Percentiles rank a stretch among this genome's conserved stretches.
phyloP scores from a whole-genome alignment of 2,797 vertebrate species.

The Nannoperca australis region DNA sequence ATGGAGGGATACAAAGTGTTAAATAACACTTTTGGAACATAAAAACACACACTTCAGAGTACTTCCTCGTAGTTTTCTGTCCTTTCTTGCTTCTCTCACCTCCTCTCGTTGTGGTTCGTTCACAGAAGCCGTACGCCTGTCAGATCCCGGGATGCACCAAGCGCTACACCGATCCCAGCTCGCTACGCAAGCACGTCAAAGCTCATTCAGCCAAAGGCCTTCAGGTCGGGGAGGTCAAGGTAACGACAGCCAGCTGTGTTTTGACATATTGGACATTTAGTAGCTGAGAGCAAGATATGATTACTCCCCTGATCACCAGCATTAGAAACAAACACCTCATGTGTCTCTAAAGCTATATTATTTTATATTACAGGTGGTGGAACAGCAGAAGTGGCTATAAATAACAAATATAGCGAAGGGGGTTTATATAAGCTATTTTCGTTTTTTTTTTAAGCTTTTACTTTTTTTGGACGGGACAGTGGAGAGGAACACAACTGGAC shows the following conservation, averaged over 20 bases:
- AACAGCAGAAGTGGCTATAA: background rate
- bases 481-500: background rate
- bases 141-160: conserved; percentile 97
- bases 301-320: background rate
- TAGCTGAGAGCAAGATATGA: conserved; percentile 3
- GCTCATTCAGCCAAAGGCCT: conserved; percentile 92
- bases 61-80: background rate
- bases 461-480: background rate
- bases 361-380: conserved; percentile 11
- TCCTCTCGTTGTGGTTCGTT: conserved; percentile 14
- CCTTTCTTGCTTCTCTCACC: conserved; percentile 2
- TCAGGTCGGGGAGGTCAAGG: conserved; percentile 90
- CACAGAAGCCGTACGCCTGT: conserved; percentile 95
- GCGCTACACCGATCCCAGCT: conserved; percentile 98
- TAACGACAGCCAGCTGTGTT: conserved; percentile 67
- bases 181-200: conserved; percentile 97
- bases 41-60: background rate
- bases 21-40: background rate
- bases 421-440: background rate
- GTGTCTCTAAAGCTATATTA: conserved; percentile 19
- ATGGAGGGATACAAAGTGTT: background rate
- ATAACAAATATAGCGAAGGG: background rate
- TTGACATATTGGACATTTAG: background rate
- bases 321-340: conserved; percentile 9
- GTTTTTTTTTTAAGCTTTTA: background rate